Evolutionary conservation across 2,113 vertebrate species (phyloP), one percentile per base, ranked within the genome.

Genomic region (Corythornis madagascariensis): DNA sequence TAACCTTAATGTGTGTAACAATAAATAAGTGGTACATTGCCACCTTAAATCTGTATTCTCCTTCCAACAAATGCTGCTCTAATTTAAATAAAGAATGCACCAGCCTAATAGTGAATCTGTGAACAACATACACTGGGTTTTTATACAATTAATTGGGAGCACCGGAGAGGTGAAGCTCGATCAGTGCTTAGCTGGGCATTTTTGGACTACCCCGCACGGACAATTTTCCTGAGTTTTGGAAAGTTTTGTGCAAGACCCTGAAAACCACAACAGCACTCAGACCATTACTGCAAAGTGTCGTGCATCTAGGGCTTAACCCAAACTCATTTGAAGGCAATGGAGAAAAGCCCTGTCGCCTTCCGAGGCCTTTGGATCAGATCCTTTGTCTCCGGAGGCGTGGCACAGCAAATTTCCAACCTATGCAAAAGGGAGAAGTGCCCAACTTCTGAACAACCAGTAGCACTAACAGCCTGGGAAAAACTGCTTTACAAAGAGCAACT

Each of bases 11-110:
- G 4, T 20, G 16, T 25, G 52, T 56, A 69, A 91, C 90, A 84
- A 89, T 65, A 95, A 94, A 59, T 61, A 93, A 79, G 87, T 61
- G 56, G 28, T 31, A 65, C 48, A 55, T 11, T 90, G 87, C 47
- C 91, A 84, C 52, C 64, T 79, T 66, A 59, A 56, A 88, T 70
- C 71, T 74, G 87, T 2, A 84, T 47, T 56, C 43, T 70, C 20
- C 55, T 69, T 96, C 78, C 63, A 84, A 92, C 20, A 90, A 89
- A 76, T 55, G 18, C 80, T 76, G 19, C 29, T 18, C 20, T 89
- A 35, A 87, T 91, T 95, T 92, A 94, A 92, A 92, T 79, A 83
- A 86, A 93, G 70, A 82, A 93, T 50, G 59, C 38, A 38, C 38
- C 38, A 38, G 38, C 38, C 38, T 38, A 38, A 10, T 38, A 38